These are phyloP conservation scores for Channa maculata DNA, from an alignment of 2,113 vertebrate genomes.

Conservation along the genomic window DNA sequence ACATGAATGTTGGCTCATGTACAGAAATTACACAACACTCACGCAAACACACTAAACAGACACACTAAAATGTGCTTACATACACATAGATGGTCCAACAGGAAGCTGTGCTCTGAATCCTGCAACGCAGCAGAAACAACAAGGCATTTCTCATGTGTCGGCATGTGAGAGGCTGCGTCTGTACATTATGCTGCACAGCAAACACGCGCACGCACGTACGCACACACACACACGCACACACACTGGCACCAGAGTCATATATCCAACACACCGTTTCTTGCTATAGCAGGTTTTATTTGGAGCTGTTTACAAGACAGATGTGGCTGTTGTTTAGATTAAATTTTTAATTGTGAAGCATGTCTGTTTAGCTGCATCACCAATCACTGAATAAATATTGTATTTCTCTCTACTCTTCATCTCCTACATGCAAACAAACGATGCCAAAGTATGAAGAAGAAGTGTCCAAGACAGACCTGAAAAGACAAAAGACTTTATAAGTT, in stretches of 20 bases:
- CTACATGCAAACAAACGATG: constrained; percentile 41
- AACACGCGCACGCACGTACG: constrained; percentile 6
- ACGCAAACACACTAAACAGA: constrained; percentile 6
- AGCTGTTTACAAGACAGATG: neutral
- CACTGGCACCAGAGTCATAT: neutral
- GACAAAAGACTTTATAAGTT: constrained; percentile 15
- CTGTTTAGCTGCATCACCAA: neutral
- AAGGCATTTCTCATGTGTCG: neutral
- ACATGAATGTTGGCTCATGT: neutral
- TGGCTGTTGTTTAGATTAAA: neutral
- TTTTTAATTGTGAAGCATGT: neutral
- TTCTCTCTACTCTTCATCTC: neutral
- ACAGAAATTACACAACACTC: neutral
- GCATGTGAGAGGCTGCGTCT: constrained; percentile 7
- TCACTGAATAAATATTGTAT: neutral
- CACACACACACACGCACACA: constrained; percentile 2
- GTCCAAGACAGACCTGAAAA: constrained; percentile 65
- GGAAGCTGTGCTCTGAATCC: constrained; percentile 3
- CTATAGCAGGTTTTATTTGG: constrained; percentile 25
- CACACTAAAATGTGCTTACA: neutral
- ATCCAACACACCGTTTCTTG: neutral
- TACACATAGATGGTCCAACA: neutral
- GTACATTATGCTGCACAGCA: neutral
- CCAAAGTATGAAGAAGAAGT: constrained; percentile 52
- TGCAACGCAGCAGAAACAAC: neutral